A percentile compares a stretch with the other conserved stretches of the same genome.
Conservation (phyloP, 2,888 invertebrate species). For the Sarcophaga carnaria region DNA sequence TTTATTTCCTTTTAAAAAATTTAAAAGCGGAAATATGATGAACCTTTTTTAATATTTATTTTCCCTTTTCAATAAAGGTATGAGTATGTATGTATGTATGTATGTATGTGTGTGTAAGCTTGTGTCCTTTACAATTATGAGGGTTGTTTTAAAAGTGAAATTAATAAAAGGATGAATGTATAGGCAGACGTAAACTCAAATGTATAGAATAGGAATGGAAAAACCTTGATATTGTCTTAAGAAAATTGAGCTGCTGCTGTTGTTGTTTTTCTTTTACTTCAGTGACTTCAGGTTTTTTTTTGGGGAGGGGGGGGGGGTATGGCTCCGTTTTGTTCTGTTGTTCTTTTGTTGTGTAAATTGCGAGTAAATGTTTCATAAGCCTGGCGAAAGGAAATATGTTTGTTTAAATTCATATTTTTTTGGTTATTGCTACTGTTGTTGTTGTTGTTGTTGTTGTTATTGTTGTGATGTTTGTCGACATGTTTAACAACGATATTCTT, state of each 20-base stretch:
- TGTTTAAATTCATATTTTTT: no score
- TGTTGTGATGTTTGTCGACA: constrained; percentile 20
- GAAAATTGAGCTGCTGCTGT: constrained; percentile 36
- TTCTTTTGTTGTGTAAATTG: constrained; percentile 55
- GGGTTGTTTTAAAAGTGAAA: constrained; percentile 43
- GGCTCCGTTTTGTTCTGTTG: background rate
- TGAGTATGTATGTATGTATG: no score
- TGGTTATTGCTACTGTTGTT: no score
- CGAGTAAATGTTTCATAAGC: constrained; percentile 14
- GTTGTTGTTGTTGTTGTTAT: constrained; percentile 19
- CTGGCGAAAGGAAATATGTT: constrained; percentile 30
- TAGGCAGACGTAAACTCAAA: background rate
- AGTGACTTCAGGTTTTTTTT: background rate
- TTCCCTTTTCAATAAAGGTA: background rate
- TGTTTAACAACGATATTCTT: constrained; percentile 29
- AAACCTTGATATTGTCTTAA: constrained; percentile 50
- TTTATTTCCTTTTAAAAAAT: constrained; percentile 2
- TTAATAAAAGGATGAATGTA: background rate
- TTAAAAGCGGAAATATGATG: constrained; percentile 10
- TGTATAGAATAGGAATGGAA: background rate
- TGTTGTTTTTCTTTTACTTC: background rate
- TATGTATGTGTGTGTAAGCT: background rate
- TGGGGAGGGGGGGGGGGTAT: background rate
- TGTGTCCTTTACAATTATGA: background rate
- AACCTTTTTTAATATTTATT: constrained; percentile 31